Base-by-base conservation (phyloP, 1,140 invertebrate species). In the Drosophila varians region DNA sequence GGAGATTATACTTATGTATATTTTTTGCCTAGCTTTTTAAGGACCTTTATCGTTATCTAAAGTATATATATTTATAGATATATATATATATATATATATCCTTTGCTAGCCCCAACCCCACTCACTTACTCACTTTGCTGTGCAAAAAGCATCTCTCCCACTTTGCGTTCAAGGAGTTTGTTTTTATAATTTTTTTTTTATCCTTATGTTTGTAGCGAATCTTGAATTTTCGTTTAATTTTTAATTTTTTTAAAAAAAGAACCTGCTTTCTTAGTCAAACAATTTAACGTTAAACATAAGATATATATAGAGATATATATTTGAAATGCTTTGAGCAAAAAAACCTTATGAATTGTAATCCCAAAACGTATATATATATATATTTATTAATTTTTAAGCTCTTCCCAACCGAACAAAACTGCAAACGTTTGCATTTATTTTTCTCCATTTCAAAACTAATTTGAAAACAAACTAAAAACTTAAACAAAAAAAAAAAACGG, bases 381-480 rank as follows among this genome's bases (percentile, higher is more conserved):
- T 34, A 46, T 31, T 4, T 54, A 7, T 45, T 51, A 54, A 38
- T 42, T 52, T 9, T 48, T 36, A 36, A 38, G 62, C 54, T 74
- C 57, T 68, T 72, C 70, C 70, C 65, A 84, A 84, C 65, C 61
- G 77, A 70, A 78, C 74, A 72, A n/a, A 72, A 46, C 66, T 60
- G 75, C 82, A 84, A 78, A 65, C 60, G 66, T 69, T 73, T 68
- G 80, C 80, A 86, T 86, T 86, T 86, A 86, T 79, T 77, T 66
- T 36, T 54, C n/a, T 51, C n/a, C 25, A 51, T 12, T 31, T 40
- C 25, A 71, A 42, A 49, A 16, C 26, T 14, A 19, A 16, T 54
- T 40, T 18, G 19, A 23, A 12, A 25, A 11, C n/a, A n/a, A n/a
- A n/a, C n/a, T n/a, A n/a, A n/a, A n/a, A n/a, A n/a, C n/a, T n/a